These are phyloP conservation scores for Protosalanx chinensis DNA, from an alignment of 2,797 vertebrate genomes.

Conservation along the genomic window DNA sequence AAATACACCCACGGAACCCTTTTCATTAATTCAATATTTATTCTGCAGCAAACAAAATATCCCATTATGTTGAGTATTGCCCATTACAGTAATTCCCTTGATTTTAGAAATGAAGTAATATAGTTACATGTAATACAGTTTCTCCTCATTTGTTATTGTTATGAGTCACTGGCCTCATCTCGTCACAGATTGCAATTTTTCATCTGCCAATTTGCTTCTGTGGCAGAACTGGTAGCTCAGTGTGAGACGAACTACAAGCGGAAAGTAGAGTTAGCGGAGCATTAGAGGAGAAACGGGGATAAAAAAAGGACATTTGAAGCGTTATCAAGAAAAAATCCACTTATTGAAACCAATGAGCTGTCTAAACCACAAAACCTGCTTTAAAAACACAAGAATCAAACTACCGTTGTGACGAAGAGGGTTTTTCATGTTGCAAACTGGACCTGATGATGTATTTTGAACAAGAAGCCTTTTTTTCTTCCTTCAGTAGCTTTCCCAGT, in stretches of 20 bases:
- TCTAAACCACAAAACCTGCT: not conserved
- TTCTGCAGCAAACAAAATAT: constrained; percentile 46
- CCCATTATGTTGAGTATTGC: constrained; percentile 46
- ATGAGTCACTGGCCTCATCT: constrained; percentile 29
- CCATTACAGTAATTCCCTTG: constrained; percentile 50
- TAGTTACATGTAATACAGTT: constrained; percentile 24
- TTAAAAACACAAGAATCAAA: not conserved
- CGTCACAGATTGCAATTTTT: constrained; percentile 53
- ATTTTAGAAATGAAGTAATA: constrained; percentile 25
- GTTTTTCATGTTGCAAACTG: no score
- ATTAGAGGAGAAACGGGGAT: constrained; percentile 33
- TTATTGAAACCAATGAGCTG: not conserved
- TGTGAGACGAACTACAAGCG: constrained; percentile 37
- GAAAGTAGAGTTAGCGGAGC: constrained; percentile 15
- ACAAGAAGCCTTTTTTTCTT: not conserved
- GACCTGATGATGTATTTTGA: not conserved
- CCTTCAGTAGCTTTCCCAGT: not conserved
- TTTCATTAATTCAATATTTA: constrained; percentile 46
- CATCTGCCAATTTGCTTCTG: constrained; percentile 49
- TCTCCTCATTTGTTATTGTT: constrained; percentile 45
- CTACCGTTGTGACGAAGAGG: no score
- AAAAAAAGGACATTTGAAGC: not conserved
- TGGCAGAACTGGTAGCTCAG: constrained; percentile 49
- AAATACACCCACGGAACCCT: constrained; percentile 22
- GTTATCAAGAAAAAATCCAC: not conserved